A percentile compares a stretch with the other conserved stretches of the same genome.
Conservation (phyloP, 2,113 vertebrate genomes). For the Amazona vittata region DNA sequence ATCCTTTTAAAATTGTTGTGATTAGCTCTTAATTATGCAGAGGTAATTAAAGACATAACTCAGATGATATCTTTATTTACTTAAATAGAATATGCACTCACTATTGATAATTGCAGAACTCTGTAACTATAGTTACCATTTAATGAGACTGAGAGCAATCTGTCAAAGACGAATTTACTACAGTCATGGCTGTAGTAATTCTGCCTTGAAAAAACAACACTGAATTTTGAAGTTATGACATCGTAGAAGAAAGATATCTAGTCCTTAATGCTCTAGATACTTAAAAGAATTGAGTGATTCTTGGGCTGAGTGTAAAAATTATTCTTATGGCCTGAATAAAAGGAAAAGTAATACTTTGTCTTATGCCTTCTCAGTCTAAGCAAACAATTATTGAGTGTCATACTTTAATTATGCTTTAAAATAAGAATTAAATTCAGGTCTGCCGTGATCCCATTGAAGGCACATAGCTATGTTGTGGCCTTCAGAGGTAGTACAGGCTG, state of each 20-base stretch:
- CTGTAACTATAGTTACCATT: background rate
- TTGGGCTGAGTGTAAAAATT: background rate
- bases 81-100: background rate
- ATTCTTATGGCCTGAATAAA: background rate
- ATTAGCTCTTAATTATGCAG: constrained; percentile 6
- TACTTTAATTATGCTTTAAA: background rate
- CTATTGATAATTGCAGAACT: background rate
- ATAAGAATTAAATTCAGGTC: background rate
- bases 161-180: background rate
- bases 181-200: background rate
- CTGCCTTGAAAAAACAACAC: background rate
- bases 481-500: background rate
- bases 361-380: background rate
- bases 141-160: background rate
- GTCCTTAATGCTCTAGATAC: background rate
- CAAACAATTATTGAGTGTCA: background rate
- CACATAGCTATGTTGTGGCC: background rate
- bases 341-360: background rate
- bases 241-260: background rate
- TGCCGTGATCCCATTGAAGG: background rate
- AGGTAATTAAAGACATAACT: constrained; percentile 16
- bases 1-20: background rate
- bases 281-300: background rate
- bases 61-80: background rate
- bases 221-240: background rate